These are phyloP conservation scores for Muscicapa comitata DNA, from an alignment of 2,797 vertebrate genomes.

Conservation along the genomic window DNA sequence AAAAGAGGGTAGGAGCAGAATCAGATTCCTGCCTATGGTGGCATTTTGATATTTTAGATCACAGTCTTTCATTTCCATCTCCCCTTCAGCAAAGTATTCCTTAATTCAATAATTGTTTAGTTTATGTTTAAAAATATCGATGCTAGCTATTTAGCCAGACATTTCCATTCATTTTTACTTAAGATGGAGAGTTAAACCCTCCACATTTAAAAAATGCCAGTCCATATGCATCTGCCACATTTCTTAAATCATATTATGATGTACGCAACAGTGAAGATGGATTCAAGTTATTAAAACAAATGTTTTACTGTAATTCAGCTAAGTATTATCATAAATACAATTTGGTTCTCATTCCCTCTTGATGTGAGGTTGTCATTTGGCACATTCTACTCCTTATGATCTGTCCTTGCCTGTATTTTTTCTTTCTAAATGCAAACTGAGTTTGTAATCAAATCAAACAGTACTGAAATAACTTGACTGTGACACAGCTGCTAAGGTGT, in stretches of 20 bases:
- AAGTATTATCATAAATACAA: background rate
- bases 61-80: background rate
- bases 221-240: background rate
- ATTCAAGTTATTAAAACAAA: background rate
- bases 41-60: background rate
- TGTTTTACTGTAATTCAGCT: background rate
- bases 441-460: conserved; percentile 4
- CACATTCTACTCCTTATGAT: background rate
- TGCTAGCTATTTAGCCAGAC: background rate
- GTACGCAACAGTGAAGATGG: background rate
- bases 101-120: background rate
- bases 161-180: background rate
- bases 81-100: background rate
- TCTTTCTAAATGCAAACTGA: background rate
- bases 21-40: background rate
- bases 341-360: background rate
- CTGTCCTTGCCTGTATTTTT: background rate
- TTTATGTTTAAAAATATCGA: background rate
- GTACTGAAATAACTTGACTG: background rate
- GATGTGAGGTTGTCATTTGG: background rate
- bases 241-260: background rate
- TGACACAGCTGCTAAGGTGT: background rate
- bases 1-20: background rate
- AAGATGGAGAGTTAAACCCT: background rate
- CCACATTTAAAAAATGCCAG: background rate